Evolutionary conservation across 2,888 invertebrate genomes (phyloP).

Genomic region (Gerris lacustris): DNA sequence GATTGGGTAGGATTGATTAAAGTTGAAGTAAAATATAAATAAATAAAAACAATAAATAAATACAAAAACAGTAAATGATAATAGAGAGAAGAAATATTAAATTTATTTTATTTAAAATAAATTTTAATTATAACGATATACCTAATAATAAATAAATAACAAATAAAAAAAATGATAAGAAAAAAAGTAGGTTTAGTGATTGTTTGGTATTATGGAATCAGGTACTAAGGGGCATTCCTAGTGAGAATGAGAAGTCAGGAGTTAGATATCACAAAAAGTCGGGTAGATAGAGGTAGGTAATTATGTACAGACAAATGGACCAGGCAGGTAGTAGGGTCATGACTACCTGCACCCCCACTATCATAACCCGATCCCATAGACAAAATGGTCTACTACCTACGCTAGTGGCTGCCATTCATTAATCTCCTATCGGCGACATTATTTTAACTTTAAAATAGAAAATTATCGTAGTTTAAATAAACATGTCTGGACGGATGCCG

Average conservation of each 20-base stretch:
- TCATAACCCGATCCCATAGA: not conserved
- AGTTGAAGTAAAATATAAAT: too few species aligned
- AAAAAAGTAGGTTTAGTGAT: not conserved
- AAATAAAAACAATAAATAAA: too few species aligned
- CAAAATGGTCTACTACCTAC: not conserved
- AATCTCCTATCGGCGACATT: too few species aligned
- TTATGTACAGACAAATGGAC: constrained; percentile 1
- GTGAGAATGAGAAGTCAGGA: not conserved
- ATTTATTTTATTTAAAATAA: too few species aligned
- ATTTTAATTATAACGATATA: too few species aligned
- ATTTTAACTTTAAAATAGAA: too few species aligned
- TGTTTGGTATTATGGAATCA: not conserved
- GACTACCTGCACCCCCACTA: not conserved
- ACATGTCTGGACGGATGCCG: not conserved
- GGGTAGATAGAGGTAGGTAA: constrained; percentile 5
- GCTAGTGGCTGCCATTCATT: not conserved
- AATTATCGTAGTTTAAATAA: too few species aligned
- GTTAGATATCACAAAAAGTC: not conserved
- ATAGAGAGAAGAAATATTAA: too few species aligned
- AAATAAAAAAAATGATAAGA: not conserved
- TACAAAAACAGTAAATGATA: too few species aligned
- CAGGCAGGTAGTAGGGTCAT: constrained; percentile 3
- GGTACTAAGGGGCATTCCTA: not conserved
- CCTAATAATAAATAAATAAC: not conserved
- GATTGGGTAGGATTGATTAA: too few species aligned